Evolutionary conservation across 2,888 invertebrate species (phyloP).

Genomic region (Diploptera punctata): DNA sequence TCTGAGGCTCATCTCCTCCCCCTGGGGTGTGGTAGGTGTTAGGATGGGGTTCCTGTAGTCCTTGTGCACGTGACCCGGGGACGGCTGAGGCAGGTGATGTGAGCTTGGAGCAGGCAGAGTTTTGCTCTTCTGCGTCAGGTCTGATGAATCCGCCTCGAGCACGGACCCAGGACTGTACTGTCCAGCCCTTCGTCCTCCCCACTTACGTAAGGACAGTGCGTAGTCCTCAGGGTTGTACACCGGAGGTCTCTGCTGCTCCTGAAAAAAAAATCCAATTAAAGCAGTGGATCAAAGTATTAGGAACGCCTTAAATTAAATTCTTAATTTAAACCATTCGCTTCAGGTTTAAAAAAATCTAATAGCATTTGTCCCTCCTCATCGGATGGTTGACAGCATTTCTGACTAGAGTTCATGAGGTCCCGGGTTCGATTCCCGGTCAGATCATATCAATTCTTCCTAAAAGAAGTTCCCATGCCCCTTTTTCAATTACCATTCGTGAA

Average conservation of each 20-base stretch:
- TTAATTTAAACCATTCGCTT: too few species aligned
- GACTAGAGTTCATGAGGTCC: too few species aligned
- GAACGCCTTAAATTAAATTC: too few species aligned
- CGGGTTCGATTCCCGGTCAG: too few species aligned
- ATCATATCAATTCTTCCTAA: too few species aligned
- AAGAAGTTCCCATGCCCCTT: too few species aligned
- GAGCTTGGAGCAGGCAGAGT: constrained; percentile 51
- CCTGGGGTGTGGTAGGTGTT: constrained; percentile 48
- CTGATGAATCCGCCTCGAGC: constrained; percentile 45
- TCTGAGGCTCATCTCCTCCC: constrained; percentile 79
- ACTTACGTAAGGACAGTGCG: constrained; percentile 78
- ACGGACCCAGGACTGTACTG: constrained; percentile 58
- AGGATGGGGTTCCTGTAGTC: constrained; percentile 70
- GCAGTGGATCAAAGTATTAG: too few species aligned
- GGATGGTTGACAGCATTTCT: too few species aligned
- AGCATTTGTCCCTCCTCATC: too few species aligned
- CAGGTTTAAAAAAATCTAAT: too few species aligned
- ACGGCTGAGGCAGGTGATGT: constrained; percentile 51
- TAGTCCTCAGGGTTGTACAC: constrained; percentile 93
- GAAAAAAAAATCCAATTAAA: too few species aligned
- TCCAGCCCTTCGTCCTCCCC: constrained; percentile 73
- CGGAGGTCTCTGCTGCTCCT: constrained; percentile 86
- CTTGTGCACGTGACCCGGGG: constrained; percentile 45
- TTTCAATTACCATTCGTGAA: too few species aligned
- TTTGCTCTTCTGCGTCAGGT: constrained; percentile 38